A percentile compares a stretch with the other conserved stretches of the same genome.
Evolutionary conservation across 2,113 vertebrate species (phyloP).

Genomic region (Antennarius striatus): DNA sequence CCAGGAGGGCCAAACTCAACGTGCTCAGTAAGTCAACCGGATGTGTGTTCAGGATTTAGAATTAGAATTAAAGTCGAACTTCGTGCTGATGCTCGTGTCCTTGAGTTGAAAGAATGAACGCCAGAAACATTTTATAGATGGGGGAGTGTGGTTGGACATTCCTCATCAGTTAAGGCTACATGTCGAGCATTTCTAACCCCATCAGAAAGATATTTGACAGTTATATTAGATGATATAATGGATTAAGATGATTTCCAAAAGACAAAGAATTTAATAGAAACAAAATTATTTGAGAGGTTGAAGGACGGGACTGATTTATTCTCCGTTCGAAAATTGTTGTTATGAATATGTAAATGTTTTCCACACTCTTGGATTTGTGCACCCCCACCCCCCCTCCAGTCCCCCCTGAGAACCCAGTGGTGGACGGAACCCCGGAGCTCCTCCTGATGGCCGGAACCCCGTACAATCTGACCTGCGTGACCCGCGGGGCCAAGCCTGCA

Average conservation of each 20-base stretch:
- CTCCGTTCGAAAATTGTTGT: too few relatives aligned
- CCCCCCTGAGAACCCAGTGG: conserved; percentile 90
- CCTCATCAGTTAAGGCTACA: neutral
- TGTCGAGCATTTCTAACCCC: too few relatives aligned
- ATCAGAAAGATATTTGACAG: too few relatives aligned
- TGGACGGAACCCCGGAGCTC: conserved; percentile 88
- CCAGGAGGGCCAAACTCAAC: conserved; percentile 89
- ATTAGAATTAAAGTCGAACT: neutral
- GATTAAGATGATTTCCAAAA: too few relatives aligned
- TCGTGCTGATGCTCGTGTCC: neutral
- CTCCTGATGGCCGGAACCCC: conserved; percentile 86
- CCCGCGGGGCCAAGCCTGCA: conserved; percentile 89
- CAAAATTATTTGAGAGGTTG: too few relatives aligned
- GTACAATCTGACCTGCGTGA: conserved; percentile 90
- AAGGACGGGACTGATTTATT: too few relatives aligned
- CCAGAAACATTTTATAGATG: neutral
- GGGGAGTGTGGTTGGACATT: neutral
- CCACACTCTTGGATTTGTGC: conserved; percentile 27
- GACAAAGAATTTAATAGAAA: too few relatives aligned
- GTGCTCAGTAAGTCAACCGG: conserved; percentile 88
- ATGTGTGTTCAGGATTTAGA: neutral
- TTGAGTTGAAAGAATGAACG: neutral
- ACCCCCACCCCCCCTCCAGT: conserved; percentile 52
- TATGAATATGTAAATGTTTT: neutral
- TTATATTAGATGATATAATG: too few relatives aligned